phyloP scores from a whole-genome alignment of 1,140 invertebrate genomes.

The Drosophila azteca region DNA sequence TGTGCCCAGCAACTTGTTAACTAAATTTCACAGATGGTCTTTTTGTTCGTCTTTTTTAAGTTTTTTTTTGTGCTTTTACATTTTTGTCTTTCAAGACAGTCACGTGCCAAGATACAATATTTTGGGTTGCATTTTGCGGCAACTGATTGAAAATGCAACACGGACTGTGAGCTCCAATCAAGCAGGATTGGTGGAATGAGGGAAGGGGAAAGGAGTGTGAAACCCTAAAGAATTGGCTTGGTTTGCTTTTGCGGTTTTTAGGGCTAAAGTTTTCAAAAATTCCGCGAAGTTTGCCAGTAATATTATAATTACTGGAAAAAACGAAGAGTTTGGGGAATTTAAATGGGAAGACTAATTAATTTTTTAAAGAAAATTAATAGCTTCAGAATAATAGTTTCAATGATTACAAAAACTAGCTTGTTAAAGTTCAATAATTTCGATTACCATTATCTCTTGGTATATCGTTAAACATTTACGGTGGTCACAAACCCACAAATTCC shows the following conservation, averaged over 20 bases:
- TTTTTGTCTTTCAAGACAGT: slow-evolving; percentile 42
- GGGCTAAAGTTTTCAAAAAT: no score
- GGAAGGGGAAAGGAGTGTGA: slow-evolving; percentile 25
- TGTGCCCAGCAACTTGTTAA: slow-evolving; percentile 49
- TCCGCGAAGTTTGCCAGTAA: no score
- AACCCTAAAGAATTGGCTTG: slow-evolving; percentile 8
- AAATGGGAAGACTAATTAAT: background rate
- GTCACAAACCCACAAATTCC: no score
- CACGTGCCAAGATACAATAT: slow-evolving; percentile 63
- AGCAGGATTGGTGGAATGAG: slow-evolving; percentile 7
- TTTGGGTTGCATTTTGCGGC: slow-evolving; percentile 25
- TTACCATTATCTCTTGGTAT: no score
- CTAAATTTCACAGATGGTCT: slow-evolving; percentile 50
- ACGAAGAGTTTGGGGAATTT: no score
- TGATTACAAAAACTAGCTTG: no score
- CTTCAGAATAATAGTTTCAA: background rate
- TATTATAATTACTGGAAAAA: no score
- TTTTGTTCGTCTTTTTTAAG: slow-evolving; percentile 16
- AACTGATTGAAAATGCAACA: slow-evolving; percentile 56
- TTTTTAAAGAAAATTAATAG: background rate
- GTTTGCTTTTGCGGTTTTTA: no score
- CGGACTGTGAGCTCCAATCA: slow-evolving; percentile 50
- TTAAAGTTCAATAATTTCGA: no score
- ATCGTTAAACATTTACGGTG: no score
- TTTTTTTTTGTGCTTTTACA: slow-evolving; percentile 9